These are phyloP conservation scores for Serripes groenlandicus DNA, from an alignment of 2,888 invertebrate genomes.

Conservation along the genomic window DNA sequence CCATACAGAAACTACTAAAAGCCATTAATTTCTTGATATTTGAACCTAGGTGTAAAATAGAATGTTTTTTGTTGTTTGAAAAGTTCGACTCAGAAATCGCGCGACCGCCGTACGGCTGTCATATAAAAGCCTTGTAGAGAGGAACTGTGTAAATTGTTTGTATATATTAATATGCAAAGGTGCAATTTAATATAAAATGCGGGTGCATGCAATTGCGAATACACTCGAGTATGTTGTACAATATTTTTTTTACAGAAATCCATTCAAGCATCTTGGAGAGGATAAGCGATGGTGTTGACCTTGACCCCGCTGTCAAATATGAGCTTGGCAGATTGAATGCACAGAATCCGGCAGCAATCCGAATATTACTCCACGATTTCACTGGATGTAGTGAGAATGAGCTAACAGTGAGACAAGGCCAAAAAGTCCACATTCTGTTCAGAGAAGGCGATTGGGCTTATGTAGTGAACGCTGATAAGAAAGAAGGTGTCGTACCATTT, in stretches of 20 bases:
- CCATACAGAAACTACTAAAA: too few relatives aligned
- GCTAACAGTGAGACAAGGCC: slow-evolving; percentile 94
- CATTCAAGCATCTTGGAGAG: slow-evolving; percentile 89
- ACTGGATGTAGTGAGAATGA: slow-evolving; percentile 98
- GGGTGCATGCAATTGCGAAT: too few relatives aligned
- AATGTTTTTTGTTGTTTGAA: not conserved
- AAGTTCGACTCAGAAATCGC: not conserved
- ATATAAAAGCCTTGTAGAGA: too few relatives aligned
- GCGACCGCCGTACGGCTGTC: too few relatives aligned
- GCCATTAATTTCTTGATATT: not conserved
- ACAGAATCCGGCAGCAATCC: slow-evolving; percentile 66
- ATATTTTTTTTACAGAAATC: slow-evolving; percentile 19
- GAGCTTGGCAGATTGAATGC: slow-evolving; percentile 94
- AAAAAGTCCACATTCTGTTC: slow-evolving; percentile 96
- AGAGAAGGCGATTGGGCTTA: slow-evolving; percentile 99
- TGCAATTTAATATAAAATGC: not conserved
- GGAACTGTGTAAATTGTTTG: too few relatives aligned
- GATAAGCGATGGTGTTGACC: slow-evolving; percentile 97
- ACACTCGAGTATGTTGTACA: too few relatives aligned
- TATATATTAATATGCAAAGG: not conserved
- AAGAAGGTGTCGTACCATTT: slow-evolving; percentile 98
- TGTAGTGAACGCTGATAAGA: slow-evolving; percentile 95
- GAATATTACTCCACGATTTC: slow-evolving; percentile 90
- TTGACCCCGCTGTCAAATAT: slow-evolving; percentile 95
- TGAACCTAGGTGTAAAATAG: not conserved